Evolutionary conservation across 2,113 vertebrate genomes (phyloP).

Genomic region (Tapirus terrestris): DNA sequence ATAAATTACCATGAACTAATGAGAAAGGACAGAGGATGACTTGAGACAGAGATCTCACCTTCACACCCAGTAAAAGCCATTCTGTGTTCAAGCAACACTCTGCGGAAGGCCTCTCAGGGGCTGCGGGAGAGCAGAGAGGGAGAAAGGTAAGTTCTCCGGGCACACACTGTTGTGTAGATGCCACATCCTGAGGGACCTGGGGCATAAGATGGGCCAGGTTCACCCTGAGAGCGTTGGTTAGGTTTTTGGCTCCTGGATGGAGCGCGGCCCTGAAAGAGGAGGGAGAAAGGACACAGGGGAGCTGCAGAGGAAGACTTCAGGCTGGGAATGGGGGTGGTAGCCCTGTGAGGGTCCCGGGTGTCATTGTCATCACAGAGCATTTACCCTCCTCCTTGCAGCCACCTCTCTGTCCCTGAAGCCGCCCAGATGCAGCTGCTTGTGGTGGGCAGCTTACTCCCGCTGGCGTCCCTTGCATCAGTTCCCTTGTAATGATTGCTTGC

Average conservation of each 20-base stretch:
- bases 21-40: not conserved
- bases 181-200: not conserved
- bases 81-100: no score
- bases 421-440: not conserved
- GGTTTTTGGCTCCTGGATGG: not conserved
- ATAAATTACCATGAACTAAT: not conserved
- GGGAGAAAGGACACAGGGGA: not conserved
- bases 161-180: not conserved
- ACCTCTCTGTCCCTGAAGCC: not conserved
- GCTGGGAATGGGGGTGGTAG: fast-evolving
- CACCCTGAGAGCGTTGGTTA: not conserved
- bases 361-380: not conserved
- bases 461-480: not conserved
- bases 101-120: not conserved
- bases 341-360: no score
- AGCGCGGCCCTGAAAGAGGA: not conserved
- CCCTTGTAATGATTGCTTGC: no score
- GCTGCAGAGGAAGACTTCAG: no score
- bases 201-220: not conserved
- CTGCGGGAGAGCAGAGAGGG: not conserved
- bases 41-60: not conserved
- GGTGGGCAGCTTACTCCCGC: not conserved
- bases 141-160: not conserved
- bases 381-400: not conserved
- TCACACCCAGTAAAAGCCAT: not conserved